These are phyloP conservation scores for Scortum barcoo DNA, from an alignment of 2,113 vertebrate species.

Conservation along the genomic window DNA sequence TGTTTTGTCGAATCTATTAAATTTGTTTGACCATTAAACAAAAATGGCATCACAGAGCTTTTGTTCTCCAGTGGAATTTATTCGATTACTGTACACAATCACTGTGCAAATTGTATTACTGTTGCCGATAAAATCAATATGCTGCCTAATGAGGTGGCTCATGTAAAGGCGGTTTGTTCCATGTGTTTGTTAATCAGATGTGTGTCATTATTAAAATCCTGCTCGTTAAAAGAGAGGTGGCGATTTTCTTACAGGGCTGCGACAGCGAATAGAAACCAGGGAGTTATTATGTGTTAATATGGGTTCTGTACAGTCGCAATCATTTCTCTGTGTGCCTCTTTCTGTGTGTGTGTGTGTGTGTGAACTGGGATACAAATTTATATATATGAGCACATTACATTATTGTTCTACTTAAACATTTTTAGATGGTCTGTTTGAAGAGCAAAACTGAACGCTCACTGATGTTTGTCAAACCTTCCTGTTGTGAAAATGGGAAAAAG, in stretches of 20 bases:
- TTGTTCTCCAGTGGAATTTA: slow-evolving; percentile 13
- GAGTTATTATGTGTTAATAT: background rate
- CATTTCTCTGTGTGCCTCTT: background rate
- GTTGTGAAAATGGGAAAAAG: background rate
- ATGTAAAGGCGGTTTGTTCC: slow-evolving; percentile 15
- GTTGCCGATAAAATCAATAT: slow-evolving; percentile 44
- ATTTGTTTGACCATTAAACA: background rate
- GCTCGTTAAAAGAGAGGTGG: background rate
- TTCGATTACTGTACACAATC: slow-evolving; percentile 11
- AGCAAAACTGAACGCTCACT: background rate
- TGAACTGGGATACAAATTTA: background rate
- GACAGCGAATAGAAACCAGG: background rate
- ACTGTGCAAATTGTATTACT: slow-evolving; percentile 23
- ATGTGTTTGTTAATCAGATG: slow-evolving; percentile 18
- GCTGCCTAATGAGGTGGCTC: slow-evolving; percentile 38
- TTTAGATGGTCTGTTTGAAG: too few relatives aligned
- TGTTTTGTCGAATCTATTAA: background rate
- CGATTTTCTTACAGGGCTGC: background rate
- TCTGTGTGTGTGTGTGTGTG: slow-evolving; percentile 25
- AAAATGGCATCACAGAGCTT: slow-evolving; percentile 3
- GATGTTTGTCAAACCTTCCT: background rate
- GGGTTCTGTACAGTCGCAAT: background rate
- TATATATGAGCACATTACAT: too few relatives aligned
- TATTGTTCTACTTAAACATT: background rate
- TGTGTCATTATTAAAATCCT: background rate